These are phyloP conservation scores for Megaleporinus macrocephalus DNA, from an alignment of 2,113 vertebrate species.

Conservation along the genomic window DNA sequence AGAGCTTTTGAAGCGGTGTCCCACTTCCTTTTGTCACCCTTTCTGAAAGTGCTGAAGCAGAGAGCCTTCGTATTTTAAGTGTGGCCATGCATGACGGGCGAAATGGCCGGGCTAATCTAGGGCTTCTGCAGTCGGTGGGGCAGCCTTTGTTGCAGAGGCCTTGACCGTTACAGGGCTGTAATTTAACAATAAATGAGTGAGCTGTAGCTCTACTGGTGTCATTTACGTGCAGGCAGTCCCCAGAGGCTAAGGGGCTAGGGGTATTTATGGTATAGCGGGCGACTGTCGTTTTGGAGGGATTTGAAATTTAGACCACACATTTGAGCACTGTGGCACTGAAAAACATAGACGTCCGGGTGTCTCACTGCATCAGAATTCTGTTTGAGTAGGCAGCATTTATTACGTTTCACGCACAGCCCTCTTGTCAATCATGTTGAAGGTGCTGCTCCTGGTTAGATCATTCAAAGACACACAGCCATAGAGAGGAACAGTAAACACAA, in stretches of 20 bases:
- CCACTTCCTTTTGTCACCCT: conserved; percentile 37
- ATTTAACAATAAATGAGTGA: conserved; percentile 37
- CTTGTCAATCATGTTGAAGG: no score
- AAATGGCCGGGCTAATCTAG: conserved; percentile 45
- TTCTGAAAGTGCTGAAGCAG: conserved; percentile 42
- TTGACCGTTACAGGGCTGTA: conserved; percentile 11
- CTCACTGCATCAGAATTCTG: no score
- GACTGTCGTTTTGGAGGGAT: not conserved
- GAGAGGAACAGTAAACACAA: no score
- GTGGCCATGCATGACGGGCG: conserved; percentile 44
- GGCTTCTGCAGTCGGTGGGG: conserved; percentile 7
- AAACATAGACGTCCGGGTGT: no score
- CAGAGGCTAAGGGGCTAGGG: not conserved
- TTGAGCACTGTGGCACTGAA: not conserved
- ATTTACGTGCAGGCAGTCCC: not conserved
- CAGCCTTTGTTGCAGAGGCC: not conserved
- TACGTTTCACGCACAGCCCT: no score
- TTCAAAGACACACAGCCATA: no score
- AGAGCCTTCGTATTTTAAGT: conserved; percentile 42
- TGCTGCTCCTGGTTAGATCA: no score
- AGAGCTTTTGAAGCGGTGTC: conserved; percentile 16
- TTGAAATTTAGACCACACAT: conserved; percentile 9
- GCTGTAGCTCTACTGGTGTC: conserved; percentile 23
- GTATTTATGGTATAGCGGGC: not conserved
- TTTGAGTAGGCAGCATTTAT: no score